Evolutionary conservation across 2,888 invertebrate genomes (phyloP).

Genomic region (Netelia fuscicornis): DNA sequence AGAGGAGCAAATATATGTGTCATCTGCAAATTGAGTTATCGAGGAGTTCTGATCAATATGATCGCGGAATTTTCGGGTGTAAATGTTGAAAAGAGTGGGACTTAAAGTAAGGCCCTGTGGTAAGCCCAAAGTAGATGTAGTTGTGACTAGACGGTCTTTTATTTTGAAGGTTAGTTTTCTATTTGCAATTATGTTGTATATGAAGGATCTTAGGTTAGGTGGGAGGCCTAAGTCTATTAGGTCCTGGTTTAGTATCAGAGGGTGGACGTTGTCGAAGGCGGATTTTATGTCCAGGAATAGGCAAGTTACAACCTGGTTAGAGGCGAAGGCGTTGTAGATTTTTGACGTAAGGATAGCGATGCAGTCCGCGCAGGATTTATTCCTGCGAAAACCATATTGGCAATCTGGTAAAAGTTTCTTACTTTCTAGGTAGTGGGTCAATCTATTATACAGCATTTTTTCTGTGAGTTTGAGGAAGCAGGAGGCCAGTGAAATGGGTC

Average conservation of each 20-base stretch:
- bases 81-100: too few species aligned
- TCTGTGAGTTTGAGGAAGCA: constrained; percentile 20
- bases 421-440: constrained; percentile 15
- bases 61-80: too few species aligned
- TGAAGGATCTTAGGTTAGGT: background rate
- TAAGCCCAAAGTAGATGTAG: background rate
- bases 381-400: constrained; percentile 46
- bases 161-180: constrained; percentile 5
- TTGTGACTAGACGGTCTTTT: background rate
- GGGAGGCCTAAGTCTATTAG: constrained; percentile 36
- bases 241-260: constrained; percentile 6
- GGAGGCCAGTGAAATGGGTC: constrained; percentile 34
- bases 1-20: too few species aligned
- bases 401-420: background rate
- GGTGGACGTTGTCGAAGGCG: constrained; percentile 45
- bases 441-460: background rate
- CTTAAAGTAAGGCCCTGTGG: constrained; percentile 1
- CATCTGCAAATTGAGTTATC: too few species aligned
- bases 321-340: constrained; percentile 10
- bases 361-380: constrained; percentile 34
- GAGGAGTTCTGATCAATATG: too few species aligned
- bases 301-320: background rate
- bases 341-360: constrained; percentile 21
- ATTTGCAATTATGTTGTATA: constrained; percentile 26
- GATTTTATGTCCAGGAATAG: constrained; percentile 39